A percentile compares a stretch with the other conserved stretches of the same genome.
Evolutionary conservation across 64 coral and sea anemone genomes (phyloP).

Genomic region (Porites australiensis): DNA sequence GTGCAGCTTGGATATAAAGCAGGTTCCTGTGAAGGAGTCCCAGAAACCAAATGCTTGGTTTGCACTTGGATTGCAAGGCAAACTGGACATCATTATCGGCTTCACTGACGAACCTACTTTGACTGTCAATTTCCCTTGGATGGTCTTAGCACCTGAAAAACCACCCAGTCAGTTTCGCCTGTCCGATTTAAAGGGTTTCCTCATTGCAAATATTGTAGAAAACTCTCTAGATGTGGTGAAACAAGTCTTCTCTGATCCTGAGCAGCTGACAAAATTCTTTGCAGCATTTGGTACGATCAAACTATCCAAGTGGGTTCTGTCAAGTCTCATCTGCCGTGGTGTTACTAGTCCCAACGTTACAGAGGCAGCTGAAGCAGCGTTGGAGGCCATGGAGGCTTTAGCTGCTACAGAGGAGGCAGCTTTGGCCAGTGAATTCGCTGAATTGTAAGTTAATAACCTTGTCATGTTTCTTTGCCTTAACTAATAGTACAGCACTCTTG

Average conservation of each 20-base stretch:
- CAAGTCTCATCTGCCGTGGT: conserved; percentile 22
- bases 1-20: conserved; percentile 13
- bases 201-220: neutral
- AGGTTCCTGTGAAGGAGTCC: neutral
- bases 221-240: neutral
- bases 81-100: conserved; percentile 11
- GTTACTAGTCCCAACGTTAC: neutral
- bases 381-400: neutral
- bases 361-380: neutral
- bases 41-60: conserved; percentile 14
- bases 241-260: neutral
- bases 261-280: conserved; percentile 28
- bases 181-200: neutral
- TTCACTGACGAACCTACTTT: neutral
- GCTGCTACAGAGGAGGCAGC: neutral
- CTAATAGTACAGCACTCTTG: too few species aligned
- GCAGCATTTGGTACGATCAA: conserved; percentile 32
- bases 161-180: neutral
- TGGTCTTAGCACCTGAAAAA: neutral
- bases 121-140: conserved; percentile 17
- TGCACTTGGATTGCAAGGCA: conserved; percentile 2
- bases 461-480: neutral
- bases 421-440: neutral
- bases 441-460: neutral
- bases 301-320: conserved; percentile 7